A percentile compares a stretch with the other conserved stretches of the same genome.
phyloP scores from a whole-genome alignment of 1,140 invertebrate species.

The Diorhabda sublineata region DNA sequence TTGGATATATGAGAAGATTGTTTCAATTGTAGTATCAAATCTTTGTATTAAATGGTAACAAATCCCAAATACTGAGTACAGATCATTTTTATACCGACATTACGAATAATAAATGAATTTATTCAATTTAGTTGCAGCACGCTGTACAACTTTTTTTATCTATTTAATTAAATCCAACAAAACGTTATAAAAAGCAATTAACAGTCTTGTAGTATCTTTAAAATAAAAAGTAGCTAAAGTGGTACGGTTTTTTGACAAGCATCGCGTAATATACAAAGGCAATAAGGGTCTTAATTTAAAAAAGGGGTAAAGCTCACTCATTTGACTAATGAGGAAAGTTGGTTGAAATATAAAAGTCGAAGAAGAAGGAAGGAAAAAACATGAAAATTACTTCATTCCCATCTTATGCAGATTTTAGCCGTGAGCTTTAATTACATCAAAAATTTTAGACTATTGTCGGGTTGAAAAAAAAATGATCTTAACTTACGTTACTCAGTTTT shows the following conservation, averaged over 20 bases:
- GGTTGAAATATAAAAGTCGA: neutral
- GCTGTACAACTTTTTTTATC: no score
- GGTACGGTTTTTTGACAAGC: neutral
- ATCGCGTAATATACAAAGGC: neutral
- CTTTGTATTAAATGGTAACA: no score
- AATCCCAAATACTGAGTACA: no score
- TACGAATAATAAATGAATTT: no score
- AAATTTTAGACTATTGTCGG: neutral
- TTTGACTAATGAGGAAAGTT: neutral
- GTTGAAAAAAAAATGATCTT: neutral
- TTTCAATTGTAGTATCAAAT: no score
- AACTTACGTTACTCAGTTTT: neutral
- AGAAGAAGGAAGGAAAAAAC: neutral
- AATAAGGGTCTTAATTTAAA: conserved; percentile 3
- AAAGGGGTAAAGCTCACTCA: neutral
- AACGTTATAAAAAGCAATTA: conserved; percentile 1
- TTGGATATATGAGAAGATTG: no score
- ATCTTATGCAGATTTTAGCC: neutral
- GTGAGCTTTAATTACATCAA: conserved; percentile 2
- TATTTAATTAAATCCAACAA: neutral
- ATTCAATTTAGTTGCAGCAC: no score
- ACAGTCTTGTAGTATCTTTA: neutral
- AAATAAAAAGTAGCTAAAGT: conserved; percentile 2
- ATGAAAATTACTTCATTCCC: conserved; percentile 2
- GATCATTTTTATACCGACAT: no score